Conservation (phyloP, 2,113 vertebrate genomes). For the Catharus fuscescens region DNA sequence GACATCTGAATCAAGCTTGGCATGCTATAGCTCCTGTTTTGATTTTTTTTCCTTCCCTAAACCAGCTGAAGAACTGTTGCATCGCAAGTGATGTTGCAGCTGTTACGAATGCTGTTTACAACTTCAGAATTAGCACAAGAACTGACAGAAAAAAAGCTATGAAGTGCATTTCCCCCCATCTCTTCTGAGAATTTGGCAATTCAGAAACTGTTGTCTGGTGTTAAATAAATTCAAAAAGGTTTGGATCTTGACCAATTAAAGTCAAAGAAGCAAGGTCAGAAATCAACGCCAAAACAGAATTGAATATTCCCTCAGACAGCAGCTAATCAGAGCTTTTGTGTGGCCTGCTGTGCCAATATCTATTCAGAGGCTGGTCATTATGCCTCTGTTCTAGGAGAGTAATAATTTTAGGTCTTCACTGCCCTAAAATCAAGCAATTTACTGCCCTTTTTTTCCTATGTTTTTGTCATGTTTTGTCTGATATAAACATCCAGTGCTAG, state of each 20-base stretch:
- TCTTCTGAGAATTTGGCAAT: neutral
- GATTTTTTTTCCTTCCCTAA: neutral
- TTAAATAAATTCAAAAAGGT: neutral
- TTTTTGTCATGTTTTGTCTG: conserved; percentile 34
- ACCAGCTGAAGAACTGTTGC: neutral
- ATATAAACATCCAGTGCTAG: neutral
- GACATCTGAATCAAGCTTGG: neutral
- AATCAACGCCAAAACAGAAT: conserved; percentile 37
- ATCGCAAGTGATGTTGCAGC: accelerated
- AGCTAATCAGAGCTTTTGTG: conserved; percentile 59
- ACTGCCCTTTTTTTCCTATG: neutral
- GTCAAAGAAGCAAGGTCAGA: conserved; percentile 43
- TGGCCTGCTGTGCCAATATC: conserved; percentile 66
- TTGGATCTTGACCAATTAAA: conserved; percentile 5
- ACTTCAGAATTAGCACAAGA: neutral
- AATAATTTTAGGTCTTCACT: conserved; percentile 57
- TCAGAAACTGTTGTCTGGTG: neutral
- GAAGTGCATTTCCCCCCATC: neutral
- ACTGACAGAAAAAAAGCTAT: neutral
- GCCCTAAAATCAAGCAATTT: conserved; percentile 57
- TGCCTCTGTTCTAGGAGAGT: conserved; percentile 40
- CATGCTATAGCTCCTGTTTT: neutral
- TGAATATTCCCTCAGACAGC: conserved; percentile 1
- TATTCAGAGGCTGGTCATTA: conserved; percentile 56
- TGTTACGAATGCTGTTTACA: neutral